Evolutionary conservation across 2,797 vertebrate species (phyloP).

Genomic region (Champsocephalus gunnari): DNA sequence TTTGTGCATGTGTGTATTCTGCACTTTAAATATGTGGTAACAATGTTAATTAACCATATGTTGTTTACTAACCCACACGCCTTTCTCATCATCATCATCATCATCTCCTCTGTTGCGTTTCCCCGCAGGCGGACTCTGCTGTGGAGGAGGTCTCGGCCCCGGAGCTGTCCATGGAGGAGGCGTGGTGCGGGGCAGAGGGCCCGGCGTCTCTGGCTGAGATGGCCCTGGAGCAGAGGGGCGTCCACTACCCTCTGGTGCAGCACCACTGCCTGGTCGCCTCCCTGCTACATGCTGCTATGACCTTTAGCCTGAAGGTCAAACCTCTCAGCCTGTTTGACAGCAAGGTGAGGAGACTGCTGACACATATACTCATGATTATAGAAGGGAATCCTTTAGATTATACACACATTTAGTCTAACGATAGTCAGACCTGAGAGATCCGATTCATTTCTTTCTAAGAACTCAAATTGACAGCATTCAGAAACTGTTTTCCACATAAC

Average conservation of each 20-base stretch:
- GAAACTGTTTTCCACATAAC: no score
- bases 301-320: conserved; percentile 91
- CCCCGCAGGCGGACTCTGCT: conserved; percentile 88
- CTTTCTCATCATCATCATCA: neutral
- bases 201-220: conserved; percentile 94
- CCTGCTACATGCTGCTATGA: conserved; percentile 88
- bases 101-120: neutral
- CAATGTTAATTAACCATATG: neutral
- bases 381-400: no score
- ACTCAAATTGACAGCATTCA: no score
- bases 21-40: neutral
- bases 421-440: no score
- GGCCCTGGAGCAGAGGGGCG: conserved; percentile 92
- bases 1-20: neutral
- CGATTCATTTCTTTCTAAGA: no score
- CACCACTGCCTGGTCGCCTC: conserved; percentile 93
- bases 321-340: conserved; percentile 95
- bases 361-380: no score
- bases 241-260: conserved; percentile 95
- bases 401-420: no score
- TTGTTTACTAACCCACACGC: neutral
- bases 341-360: conserved; percentile 84
- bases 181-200: conserved; percentile 90
- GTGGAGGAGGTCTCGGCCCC: conserved; percentile 89
- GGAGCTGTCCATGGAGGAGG: conserved; percentile 90